phyloP scores from a whole-genome alignment of 2,113 vertebrate species.

The Lycaon pictus region DNA sequence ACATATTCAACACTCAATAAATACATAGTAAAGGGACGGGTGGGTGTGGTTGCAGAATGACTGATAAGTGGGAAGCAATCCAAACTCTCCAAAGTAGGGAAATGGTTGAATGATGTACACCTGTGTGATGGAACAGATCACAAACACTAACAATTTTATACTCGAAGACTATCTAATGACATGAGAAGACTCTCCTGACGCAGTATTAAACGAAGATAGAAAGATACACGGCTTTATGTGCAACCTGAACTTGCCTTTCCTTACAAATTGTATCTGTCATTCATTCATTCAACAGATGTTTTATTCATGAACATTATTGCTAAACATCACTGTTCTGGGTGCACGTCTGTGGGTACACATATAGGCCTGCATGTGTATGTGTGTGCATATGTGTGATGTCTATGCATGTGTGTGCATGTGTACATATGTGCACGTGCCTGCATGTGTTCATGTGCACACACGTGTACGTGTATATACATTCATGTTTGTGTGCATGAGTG shows the following conservation, averaged over 20 bases:
- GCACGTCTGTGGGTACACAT: neutral
- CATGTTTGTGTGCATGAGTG: no score
- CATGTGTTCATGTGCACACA: no score
- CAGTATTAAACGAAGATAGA: neutral
- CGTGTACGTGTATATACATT: no score
- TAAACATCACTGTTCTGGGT: no score
- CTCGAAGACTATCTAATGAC: neutral
- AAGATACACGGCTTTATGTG: neutral
- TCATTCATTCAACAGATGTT: neutral
- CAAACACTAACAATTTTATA: neutral
- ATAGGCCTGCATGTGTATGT: fast-evolving
- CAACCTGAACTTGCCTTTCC: neutral
- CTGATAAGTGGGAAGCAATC: neutral
- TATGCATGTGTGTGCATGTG: neutral
- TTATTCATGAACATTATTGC: neutral
- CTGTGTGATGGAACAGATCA: no score
- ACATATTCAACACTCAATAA: fast-evolving
- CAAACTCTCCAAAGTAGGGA: neutral
- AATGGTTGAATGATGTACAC: neutral
- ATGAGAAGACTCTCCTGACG: neutral
- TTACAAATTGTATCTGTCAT: neutral
- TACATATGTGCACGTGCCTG: neutral
- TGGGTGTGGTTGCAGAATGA: fast-evolving
- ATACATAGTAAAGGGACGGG: fast-evolving
- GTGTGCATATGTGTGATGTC: neutral